Evolutionary conservation across 2,888 invertebrate genomes (phyloP).

Genomic region (Apotomis capreana): DNA sequence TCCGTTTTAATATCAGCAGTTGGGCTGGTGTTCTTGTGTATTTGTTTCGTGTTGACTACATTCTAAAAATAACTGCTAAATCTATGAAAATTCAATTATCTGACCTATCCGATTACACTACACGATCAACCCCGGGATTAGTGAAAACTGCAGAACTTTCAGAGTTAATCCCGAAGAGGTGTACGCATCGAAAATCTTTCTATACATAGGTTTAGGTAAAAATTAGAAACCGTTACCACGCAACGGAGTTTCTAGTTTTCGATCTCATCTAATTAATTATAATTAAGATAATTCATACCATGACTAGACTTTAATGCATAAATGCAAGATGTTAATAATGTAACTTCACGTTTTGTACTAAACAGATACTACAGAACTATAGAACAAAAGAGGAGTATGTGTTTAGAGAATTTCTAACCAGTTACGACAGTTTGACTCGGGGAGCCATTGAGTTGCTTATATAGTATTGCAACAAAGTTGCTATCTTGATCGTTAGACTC

Average conservation of each 20-base stretch:
- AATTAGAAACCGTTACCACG: conserved; percentile 6
- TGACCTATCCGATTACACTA: no score
- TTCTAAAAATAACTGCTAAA: no score
- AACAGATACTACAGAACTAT: background rate
- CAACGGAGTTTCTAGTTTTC: conserved; percentile 6
- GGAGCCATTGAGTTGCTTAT: background rate
- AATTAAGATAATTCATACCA: conserved; percentile 16
- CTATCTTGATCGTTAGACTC: conserved; percentile 2
- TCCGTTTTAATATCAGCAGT: no score
- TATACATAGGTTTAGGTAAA: no score
- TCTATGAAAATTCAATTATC: no score
- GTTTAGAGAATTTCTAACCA: background rate
- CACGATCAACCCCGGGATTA: no score
- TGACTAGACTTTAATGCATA: conserved; percentile 16
- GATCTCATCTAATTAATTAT: conserved; percentile 12
- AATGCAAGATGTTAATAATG: conserved; percentile 13
- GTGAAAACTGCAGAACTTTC: no score
- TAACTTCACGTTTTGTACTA: background rate
- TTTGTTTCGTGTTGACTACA: no score
- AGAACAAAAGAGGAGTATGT: background rate
- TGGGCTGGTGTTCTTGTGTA: no score
- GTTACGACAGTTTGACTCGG: background rate
- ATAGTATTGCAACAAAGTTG: conserved; percentile 5
- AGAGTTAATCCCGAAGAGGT: no score
- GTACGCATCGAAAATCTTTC: no score